phyloP scores from a whole-genome alignment of 2,888 invertebrate species.

The Drosophila mulleri region DNA sequence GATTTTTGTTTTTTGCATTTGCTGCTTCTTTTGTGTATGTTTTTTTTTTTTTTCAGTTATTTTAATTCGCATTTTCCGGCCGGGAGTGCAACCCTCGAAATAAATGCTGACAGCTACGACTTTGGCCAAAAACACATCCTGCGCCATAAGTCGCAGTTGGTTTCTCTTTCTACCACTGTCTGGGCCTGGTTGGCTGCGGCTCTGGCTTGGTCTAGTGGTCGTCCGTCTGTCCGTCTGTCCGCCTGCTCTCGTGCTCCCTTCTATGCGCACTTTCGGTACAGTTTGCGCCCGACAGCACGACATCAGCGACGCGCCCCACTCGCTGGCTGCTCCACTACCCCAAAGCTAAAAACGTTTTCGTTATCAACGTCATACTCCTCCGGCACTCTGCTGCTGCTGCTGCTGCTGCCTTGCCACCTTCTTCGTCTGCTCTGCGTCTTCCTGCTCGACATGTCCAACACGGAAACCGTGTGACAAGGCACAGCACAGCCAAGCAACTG shows the following conservation, averaged over 20 bases:
- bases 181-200: constrained; percentile 46
- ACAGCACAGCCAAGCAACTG: constrained; percentile 30
- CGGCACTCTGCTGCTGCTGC: background rate
- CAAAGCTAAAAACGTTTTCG: constrained; percentile 59
- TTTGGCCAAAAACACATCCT: constrained; percentile 58
- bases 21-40: constrained; percentile 12
- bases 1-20: background rate
- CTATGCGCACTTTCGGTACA: constrained; percentile 76
- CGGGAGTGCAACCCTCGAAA: constrained; percentile 49
- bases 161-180: constrained; percentile 84
- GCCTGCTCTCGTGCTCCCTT: constrained; percentile 33
- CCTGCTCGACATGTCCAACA: constrained; percentile 16
- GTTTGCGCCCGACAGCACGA: constrained; percentile 65
- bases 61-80: constrained; percentile 51
- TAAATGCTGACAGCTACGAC: constrained; percentile 39
- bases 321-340: constrained; percentile 63
- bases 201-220: constrained; percentile 34
- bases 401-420: background rate
- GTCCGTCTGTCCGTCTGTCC: constrained; percentile 16
- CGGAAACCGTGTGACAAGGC: constrained; percentile 39
- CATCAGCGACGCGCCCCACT: constrained; percentile 21
- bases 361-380: constrained; percentile 55
- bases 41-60: constrained; percentile 18
- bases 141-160: constrained; percentile 64
- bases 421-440: background rate